Percentiles rank a stretch among this genome's conserved stretches.
Evolutionary conservation across 2,797 vertebrate genomes (phyloP).

Genomic region (Coluber constrictor): DNA sequence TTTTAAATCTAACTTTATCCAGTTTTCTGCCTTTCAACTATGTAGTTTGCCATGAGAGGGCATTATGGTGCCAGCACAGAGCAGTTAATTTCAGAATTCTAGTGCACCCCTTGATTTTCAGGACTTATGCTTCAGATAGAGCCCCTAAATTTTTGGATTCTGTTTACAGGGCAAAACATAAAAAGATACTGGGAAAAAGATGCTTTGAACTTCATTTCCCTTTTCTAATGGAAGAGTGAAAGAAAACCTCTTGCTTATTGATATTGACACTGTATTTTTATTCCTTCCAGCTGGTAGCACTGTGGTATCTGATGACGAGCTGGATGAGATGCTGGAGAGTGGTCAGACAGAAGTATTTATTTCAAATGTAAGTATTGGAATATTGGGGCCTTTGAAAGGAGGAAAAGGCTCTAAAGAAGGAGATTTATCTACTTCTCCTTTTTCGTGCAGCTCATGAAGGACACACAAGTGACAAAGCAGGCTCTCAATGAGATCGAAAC

Average conservation of each 20-base stretch:
- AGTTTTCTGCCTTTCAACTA: background rate
- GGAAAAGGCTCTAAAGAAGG: no score
- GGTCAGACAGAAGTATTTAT: conserved; percentile 90
- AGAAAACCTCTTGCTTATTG: background rate
- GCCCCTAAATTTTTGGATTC: background rate
- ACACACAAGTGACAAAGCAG: conserved; percentile 82
- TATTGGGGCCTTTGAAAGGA: background rate
- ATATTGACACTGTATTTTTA: background rate
- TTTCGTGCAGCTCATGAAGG: conserved; percentile 77
- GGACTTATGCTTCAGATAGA: background rate
- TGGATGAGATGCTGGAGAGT: conserved; percentile 86
- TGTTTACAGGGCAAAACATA: background rate
- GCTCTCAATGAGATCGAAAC: conserved; percentile 88
- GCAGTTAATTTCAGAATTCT: background rate
- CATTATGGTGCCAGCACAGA: background rate
- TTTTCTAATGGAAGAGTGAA: background rate
- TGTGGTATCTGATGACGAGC: conserved; percentile 79
- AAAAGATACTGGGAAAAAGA: background rate
- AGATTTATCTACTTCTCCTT: background rate
- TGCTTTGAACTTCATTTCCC: background rate
- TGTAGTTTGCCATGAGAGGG: background rate
- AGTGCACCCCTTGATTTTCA: background rate
- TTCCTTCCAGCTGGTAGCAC: conserved; percentile 61
- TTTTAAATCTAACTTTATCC: background rate
- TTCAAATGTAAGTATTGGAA: conserved; percentile 81